These are phyloP conservation scores for Entomobrya proxima DNA, from an alignment of 2,888 invertebrate species.

Conservation along the genomic window DNA sequence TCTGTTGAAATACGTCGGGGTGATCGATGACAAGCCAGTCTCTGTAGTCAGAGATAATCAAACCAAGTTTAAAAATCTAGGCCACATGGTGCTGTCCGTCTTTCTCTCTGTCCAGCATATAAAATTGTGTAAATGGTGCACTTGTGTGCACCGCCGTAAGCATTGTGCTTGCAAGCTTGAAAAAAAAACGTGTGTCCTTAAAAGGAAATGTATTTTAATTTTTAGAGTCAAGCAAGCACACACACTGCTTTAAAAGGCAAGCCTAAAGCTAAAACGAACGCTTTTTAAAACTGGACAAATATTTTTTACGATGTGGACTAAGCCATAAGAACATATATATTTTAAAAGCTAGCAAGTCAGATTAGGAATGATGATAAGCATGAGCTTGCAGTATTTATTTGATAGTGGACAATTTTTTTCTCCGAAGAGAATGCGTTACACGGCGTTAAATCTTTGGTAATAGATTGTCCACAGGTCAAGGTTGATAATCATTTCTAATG, in stretches of 20 bases:
- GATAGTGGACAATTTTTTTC: neutral
- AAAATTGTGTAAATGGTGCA: neutral
- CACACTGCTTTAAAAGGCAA: conserved; percentile 23
- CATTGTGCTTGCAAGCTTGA: neutral
- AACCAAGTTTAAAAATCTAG: neutral
- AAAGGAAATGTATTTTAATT: conserved; percentile 48
- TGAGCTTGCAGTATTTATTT: conserved; percentile 19
- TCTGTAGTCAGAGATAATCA: neutral
- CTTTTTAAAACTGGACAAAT: neutral
- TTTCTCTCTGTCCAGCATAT: neutral
- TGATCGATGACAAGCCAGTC: too few relatives aligned
- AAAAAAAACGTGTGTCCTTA: too few relatives aligned
- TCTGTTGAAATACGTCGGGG: too few relatives aligned
- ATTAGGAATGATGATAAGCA: conserved; percentile 28
- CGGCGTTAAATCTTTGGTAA: neutral
- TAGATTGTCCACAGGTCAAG: conserved; percentile 54
- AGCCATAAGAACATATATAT: conserved; percentile 2
- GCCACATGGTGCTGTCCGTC: neutral
- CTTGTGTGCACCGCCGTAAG: conserved; percentile 4
- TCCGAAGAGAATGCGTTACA: neutral
- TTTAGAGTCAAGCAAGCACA: neutral
- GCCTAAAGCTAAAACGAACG: neutral
- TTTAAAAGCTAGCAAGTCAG: neutral
- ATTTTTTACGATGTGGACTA: conserved; percentile 19
- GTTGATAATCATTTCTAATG: conserved; percentile 53